Percentiles rank a stretch among this genome's conserved stretches.
Conservation (phyloP, 2,113 vertebrate species). For the Arenaria interpres region DNA sequence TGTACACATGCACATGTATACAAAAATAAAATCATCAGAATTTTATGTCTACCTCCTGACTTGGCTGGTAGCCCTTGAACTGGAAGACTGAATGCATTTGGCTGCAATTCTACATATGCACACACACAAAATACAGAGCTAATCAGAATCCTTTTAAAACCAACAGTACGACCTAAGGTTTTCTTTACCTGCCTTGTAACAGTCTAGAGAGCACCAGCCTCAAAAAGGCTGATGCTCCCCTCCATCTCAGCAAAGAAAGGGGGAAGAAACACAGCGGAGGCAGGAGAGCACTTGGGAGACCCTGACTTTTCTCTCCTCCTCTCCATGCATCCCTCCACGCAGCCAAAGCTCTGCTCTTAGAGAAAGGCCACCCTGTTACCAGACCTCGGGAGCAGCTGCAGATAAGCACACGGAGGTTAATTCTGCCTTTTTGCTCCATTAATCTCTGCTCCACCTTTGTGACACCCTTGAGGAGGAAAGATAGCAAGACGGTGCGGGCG, state of each 20-base stretch:
- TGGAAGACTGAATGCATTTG: background rate
- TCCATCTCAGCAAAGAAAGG: background rate
- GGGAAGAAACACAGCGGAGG: background rate
- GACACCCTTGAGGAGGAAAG: background rate
- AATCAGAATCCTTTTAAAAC: background rate
- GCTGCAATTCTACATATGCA: background rate
- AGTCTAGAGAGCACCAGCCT: background rate
- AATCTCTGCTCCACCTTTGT: constrained; percentile 16
- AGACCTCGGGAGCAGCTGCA: background rate
- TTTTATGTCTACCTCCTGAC: background rate
- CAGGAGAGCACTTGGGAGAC: background rate
- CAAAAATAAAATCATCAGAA: background rate
- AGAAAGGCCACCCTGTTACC: background rate
- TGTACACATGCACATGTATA: background rate
- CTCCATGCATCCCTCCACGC: rapidly evolving
- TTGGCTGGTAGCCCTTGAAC: background rate
- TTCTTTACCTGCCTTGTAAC: background rate
- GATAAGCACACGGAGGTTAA: background rate
- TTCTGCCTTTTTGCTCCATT: constrained; percentile 33
- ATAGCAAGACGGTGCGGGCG: rapidly evolving
- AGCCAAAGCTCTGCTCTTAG: background rate
- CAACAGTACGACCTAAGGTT: background rate
- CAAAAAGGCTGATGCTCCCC: background rate
- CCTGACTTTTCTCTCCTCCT: background rate
- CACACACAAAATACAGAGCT: background rate